Evolutionary conservation across 2,888 invertebrate genomes (phyloP).

Genomic region (Polymixis flavicincta): DNA sequence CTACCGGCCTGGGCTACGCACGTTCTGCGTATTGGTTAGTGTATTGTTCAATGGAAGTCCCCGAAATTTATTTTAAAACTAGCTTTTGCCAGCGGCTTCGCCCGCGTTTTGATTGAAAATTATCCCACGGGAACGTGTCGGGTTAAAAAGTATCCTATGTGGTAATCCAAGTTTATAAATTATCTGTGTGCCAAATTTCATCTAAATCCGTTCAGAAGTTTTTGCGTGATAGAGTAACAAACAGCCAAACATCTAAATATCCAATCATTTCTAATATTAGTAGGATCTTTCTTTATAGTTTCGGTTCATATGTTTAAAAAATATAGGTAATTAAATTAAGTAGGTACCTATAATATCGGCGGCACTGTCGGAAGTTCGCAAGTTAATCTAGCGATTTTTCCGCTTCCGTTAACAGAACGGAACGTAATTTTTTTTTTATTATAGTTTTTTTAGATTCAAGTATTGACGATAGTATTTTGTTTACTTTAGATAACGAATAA

Average conservation of each 20-base stretch:
- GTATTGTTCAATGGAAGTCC: neutral
- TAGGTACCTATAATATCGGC: neutral
- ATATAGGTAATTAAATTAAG: neutral
- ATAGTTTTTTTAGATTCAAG: too few relatives aligned
- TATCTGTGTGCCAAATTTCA: too few relatives aligned
- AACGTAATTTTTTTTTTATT: too few relatives aligned
- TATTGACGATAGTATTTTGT: neutral
- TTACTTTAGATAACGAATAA: neutral
- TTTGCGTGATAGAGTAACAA: too few relatives aligned
- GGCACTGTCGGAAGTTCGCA: constrained; percentile 21
- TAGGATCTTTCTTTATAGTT: neutral
- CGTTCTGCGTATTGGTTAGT: constrained; percentile 1
- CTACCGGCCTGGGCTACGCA: neutral
- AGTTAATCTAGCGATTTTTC: constrained; percentile 13
- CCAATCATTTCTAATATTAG: too few relatives aligned
- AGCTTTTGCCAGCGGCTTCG: too few relatives aligned
- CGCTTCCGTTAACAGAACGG: constrained; percentile 29
- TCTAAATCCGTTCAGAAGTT: too few relatives aligned
- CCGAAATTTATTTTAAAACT: neutral
- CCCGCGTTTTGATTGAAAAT: too few relatives aligned
- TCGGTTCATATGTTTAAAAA: neutral
- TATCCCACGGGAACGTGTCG: too few relatives aligned
- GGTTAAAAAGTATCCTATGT: too few relatives aligned
- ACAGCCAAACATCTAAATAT: too few relatives aligned
- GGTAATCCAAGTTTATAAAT: too few relatives aligned